These are phyloP conservation scores for Drosophila tanythrix DNA, from an alignment of 2,888 invertebrate species.

Conservation along the genomic window DNA sequence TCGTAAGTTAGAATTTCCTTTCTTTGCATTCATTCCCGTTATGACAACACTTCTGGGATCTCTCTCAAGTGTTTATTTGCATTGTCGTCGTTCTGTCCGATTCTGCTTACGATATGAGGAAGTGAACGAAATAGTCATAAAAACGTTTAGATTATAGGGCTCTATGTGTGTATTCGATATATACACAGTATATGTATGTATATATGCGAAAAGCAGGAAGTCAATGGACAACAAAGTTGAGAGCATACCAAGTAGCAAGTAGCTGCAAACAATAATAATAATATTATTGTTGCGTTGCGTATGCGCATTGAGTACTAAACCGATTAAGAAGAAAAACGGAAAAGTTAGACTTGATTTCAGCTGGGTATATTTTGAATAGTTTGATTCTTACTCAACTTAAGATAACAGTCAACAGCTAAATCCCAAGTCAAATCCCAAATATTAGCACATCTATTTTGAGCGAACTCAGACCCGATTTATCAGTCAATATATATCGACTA, in stretches of 20 bases:
- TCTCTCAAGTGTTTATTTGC: slow-evolving; percentile 66
- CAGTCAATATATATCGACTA: neutral
- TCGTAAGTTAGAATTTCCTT: neutral
- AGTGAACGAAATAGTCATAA: slow-evolving; percentile 35
- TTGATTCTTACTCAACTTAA: neutral
- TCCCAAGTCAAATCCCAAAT: neutral
- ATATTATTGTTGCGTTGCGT: neutral
- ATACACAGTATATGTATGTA: neutral
- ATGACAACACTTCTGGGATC: slow-evolving; percentile 13
- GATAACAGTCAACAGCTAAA: neutral
- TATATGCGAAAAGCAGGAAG: slow-evolving; percentile 27
- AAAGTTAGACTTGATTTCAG: neutral
- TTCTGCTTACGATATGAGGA: slow-evolving; percentile 37
- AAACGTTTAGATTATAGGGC: slow-evolving; percentile 33
- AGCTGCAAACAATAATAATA: slow-evolving; percentile 10
- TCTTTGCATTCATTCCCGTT: neutral
- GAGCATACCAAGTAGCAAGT: slow-evolving; percentile 24
- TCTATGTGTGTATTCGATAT: neutral
- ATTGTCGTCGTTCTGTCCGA: slow-evolving; percentile 21
- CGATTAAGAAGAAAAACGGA: neutral
- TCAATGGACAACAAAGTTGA: slow-evolving; percentile 8
- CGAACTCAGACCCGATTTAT: neutral
- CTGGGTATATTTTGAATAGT: neutral
- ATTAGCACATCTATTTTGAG: neutral
- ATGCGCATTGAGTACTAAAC: slow-evolving; percentile 4